Evolutionary conservation across 2,888 invertebrate species (phyloP).

Genomic region (Diaprepes abbreviatus): DNA sequence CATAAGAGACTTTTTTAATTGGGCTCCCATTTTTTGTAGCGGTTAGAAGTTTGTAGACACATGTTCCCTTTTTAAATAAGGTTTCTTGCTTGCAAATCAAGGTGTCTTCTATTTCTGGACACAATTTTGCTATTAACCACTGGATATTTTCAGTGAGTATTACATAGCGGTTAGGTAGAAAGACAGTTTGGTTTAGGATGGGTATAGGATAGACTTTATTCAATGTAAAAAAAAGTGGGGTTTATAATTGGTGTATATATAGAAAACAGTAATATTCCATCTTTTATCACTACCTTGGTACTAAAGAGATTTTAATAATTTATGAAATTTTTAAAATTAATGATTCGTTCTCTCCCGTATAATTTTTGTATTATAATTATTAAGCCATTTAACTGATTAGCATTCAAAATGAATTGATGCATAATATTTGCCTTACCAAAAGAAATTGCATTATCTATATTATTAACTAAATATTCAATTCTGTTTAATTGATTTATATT

Average conservation of each 20-base stretch:
- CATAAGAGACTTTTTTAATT: background rate
- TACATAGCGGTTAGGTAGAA: constrained; percentile 2
- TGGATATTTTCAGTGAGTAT: background rate
- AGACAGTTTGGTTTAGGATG: background rate
- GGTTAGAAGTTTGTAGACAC: background rate
- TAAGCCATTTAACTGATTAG: constrained; percentile 1
- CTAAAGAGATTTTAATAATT: background rate
- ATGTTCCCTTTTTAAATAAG: too few species aligned
- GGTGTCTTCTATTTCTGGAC: background rate
- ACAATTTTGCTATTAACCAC: background rate
- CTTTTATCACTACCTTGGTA: background rate
- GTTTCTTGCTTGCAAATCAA: background rate
- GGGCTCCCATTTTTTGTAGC: background rate
- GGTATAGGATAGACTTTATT: constrained; percentile 2
- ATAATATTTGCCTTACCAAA: constrained; percentile 16
- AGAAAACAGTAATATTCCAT: background rate
- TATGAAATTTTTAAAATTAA: background rate
- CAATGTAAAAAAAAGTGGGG: background rate
- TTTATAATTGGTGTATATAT: constrained; percentile 5
- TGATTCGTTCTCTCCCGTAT: background rate
- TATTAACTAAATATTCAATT: constrained; percentile 7
- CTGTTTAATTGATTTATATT: constrained; percentile 3
- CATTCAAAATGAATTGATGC: constrained; percentile 15
- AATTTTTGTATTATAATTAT: background rate
- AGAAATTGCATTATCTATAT: constrained; percentile 23